phyloP scores from a whole-genome alignment of 2,113 vertebrate genomes.

The Nettapus auritus region DNA sequence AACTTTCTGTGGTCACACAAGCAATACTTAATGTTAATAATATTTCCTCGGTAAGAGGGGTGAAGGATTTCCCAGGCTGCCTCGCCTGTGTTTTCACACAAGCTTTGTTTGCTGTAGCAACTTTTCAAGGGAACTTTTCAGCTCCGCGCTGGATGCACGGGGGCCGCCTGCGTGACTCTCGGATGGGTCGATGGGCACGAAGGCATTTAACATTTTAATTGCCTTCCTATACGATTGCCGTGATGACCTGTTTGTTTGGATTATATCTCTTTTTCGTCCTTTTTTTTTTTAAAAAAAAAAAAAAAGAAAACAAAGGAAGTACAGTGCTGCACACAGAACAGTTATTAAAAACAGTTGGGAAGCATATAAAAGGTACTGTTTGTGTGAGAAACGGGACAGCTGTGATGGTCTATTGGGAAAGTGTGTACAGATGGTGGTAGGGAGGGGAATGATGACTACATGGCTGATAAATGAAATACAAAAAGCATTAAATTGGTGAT shows the following conservation, averaged over 20 bases:
- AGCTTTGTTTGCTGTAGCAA: neutral
- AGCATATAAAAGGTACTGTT: conserved; percentile 74
- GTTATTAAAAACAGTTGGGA: conserved; percentile 79
- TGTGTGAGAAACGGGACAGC: conserved; percentile 82
- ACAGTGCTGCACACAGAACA: conserved; percentile 65
- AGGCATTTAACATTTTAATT: conserved; percentile 50
- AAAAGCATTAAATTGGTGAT: conserved; percentile 67
- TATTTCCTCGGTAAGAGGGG: neutral
- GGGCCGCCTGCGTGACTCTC: neutral
- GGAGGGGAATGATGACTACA: conserved; percentile 70
- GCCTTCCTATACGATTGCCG: neutral
- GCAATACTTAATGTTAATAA: neutral
- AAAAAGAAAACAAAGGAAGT: conserved; percentile 69
- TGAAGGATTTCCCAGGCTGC: neutral
- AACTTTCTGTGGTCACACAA: neutral
- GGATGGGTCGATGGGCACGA: neutral
- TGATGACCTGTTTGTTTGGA: conserved; percentile 65
- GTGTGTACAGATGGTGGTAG: conserved; percentile 80
- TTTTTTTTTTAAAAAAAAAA: neutral
- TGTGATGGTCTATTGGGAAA: conserved; percentile 83
- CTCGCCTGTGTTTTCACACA: neutral
- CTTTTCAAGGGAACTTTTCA: conserved; percentile 44
- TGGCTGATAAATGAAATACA: conserved; percentile 74
- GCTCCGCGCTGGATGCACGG: neutral
- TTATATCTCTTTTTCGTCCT: conserved; percentile 60